Evolutionary conservation across 2,888 invertebrate species (phyloP).

Genomic region (Hirtodrosophila trivittata): DNA sequence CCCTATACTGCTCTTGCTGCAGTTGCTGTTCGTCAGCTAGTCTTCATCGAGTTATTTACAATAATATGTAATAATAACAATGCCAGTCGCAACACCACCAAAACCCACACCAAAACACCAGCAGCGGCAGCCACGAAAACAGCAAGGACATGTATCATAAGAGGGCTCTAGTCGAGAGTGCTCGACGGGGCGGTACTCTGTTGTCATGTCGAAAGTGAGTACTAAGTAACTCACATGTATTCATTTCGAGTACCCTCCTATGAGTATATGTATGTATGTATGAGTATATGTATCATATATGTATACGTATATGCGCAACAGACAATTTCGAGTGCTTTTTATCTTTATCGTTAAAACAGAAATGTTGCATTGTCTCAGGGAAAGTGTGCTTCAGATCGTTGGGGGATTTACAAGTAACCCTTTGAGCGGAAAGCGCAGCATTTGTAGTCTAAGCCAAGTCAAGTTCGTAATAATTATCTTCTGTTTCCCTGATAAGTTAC

Average conservation of each 20-base stretch:
- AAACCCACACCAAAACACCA: neutral
- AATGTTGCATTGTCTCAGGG: neutral
- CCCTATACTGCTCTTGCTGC: neutral
- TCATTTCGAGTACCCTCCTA: too few relatives aligned
- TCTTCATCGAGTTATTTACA: slow-evolving; percentile 44
- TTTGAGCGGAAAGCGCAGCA: too few relatives aligned
- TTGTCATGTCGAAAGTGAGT: neutral
- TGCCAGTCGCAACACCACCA: neutral
- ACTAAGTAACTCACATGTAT: neutral
- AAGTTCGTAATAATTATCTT: too few relatives aligned
- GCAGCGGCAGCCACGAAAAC: neutral
- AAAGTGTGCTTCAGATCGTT: too few relatives aligned
- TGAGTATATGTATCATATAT: too few relatives aligned
- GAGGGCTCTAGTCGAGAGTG: neutral
- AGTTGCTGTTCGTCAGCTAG: neutral
- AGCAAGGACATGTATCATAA: slow-evolving; percentile 1
- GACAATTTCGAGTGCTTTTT: neutral
- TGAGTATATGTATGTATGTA: too few relatives aligned
- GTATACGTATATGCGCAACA: neutral
- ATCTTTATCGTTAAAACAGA: neutral
- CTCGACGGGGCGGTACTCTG: slow-evolving; percentile 11
- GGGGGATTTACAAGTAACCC: too few relatives aligned
- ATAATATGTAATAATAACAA: slow-evolving; percentile 48
- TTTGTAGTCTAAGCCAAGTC: too few relatives aligned
- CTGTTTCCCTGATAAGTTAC: too few relatives aligned